Evolutionary conservation across 2,888 invertebrate genomes (phyloP).

Genomic region (Lasioglossum morio): DNA sequence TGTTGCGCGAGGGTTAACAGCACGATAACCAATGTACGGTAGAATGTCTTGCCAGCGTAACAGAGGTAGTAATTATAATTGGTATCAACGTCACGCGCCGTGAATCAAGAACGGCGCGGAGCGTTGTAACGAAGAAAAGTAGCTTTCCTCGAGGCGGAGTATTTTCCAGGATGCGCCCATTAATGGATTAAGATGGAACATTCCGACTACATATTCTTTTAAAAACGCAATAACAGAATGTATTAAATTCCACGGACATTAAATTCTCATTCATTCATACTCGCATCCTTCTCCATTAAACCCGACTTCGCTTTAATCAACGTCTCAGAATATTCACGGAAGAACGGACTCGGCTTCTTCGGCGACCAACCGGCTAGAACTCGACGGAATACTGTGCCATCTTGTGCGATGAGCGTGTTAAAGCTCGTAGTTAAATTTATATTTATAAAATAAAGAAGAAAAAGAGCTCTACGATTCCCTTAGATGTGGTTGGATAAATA

Average conservation of each 20-base stretch:
- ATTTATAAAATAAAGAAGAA: too few species aligned
- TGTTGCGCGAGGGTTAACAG: not conserved
- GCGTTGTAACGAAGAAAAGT: not conserved
- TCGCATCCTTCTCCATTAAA: conserved; percentile 17
- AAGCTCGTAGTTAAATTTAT: not conserved
- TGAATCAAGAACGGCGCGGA: not conserved
- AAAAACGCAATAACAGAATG: not conserved
- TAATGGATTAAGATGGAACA: conserved; percentile 16
- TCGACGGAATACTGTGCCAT: not conserved
- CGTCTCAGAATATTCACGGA: not conserved
- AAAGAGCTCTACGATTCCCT: not conserved
- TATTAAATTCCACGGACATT: conserved; percentile 7
- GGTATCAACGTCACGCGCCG: not conserved
- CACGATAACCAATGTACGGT: not conserved
- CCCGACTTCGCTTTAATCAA: conserved; percentile 6
- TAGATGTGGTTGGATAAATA: not conserved
- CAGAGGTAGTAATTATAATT: conserved; percentile 1
- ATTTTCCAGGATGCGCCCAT: not conserved
- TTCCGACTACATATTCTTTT: conserved; percentile 6
- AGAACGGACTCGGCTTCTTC: conserved; percentile 5
- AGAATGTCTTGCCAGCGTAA: conserved; percentile 9
- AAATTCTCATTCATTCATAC: conserved; percentile 8
- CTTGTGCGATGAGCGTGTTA: not conserved
- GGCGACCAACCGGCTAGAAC: not conserved
- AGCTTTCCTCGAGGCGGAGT: not conserved